Conservation (phyloP, 2,113 vertebrate genomes). For the Lota lota region DNA sequence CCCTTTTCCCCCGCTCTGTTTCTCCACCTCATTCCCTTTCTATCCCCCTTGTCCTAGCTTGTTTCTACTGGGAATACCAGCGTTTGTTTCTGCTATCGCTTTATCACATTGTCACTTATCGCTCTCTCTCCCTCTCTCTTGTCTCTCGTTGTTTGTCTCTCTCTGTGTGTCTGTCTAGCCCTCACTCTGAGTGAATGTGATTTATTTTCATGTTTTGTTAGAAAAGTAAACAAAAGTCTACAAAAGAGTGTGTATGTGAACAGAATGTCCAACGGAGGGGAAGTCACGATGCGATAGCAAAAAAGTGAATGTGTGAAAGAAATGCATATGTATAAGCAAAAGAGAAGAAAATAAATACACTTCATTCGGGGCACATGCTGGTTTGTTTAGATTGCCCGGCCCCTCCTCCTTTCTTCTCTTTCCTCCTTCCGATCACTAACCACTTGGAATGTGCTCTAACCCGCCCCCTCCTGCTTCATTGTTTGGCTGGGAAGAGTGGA, state of each 20-base stretch:
- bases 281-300: no score
- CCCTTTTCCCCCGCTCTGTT: not conserved
- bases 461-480: conserved; percentile 42
- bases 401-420: conserved; percentile 27
- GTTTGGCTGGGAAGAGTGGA: conserved; percentile 43
- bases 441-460: conserved; percentile 63
- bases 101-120: conserved; percentile 12
- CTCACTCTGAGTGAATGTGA: no score
- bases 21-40: not conserved
- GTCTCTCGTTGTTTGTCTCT: not conserved
- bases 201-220: no score
- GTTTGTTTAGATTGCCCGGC: conserved; percentile 40
- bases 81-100: not conserved
- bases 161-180: not conserved
- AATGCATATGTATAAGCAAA: no score
- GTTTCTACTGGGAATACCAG: no score
- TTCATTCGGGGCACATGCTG: conserved; percentile 14
- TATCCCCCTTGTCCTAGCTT: not conserved
- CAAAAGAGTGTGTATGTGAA: not conserved
- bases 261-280: no score
- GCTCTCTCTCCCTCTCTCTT: conserved; percentile 10
- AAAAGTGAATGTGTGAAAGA: no score
- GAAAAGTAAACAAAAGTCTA: no score
- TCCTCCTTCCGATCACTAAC: conserved; percentile 24
- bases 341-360: not conserved